A percentile compares a stretch with the other conserved stretches of the same genome.
These are phyloP conservation scores for Haplochromis burtoni DNA, from an alignment of 2,113 vertebrate genomes.

Conservation along the genomic window DNA sequence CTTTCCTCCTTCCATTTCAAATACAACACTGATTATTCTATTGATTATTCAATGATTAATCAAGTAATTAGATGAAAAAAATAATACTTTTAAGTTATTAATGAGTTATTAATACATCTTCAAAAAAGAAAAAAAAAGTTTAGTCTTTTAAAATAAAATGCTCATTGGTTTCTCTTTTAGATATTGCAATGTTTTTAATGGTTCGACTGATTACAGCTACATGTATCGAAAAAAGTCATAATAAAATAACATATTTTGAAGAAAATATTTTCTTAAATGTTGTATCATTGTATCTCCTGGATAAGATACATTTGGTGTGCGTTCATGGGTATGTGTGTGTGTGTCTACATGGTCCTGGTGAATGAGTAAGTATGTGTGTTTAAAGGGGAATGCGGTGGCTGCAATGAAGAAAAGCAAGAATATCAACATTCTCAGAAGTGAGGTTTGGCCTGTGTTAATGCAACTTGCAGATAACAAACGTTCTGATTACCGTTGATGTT, in stretches of 20 bases:
- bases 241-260: not conserved
- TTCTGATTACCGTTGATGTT: not conserved
- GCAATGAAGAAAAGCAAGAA: not conserved
- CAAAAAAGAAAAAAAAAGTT: not conserved
- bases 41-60: not conserved
- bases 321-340: accelerated
- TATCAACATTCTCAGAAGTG: not conserved
- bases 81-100: not conserved
- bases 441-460: not conserved
- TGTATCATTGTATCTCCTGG: not conserved
- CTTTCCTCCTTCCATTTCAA: not conserved
- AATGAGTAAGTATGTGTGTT: not conserved
- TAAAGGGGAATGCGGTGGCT: not conserved
- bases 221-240: not conserved
- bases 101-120: not conserved
- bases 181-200: not conserved
- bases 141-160: not conserved
- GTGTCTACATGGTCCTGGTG: not conserved
- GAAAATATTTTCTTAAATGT: not conserved
- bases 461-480: not conserved
- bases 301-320: not conserved
- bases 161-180: not conserved
- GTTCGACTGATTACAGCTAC: not conserved
- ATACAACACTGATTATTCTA: not conserved
- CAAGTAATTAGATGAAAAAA: not conserved